Conservation (phyloP, 2,113 vertebrate genomes). For the Perca flavescens region DNA sequence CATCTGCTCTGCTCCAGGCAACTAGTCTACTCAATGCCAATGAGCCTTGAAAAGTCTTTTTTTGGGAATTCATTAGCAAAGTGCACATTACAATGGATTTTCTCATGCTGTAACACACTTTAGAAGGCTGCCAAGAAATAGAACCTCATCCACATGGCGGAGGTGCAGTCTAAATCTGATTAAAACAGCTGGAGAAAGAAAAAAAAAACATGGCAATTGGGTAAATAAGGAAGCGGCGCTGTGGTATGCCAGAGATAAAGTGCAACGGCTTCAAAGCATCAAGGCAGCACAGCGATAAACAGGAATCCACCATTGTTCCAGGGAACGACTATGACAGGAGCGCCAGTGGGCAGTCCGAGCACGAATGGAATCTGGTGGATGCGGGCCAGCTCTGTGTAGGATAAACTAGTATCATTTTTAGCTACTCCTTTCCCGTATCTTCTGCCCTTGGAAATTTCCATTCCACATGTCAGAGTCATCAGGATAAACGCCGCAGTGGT, state of each 20-base stretch:
- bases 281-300: slow-evolving; percentile 71
- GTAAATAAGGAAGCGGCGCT: slow-evolving; percentile 62
- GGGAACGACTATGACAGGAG: slow-evolving; percentile 70
- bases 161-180: slow-evolving; percentile 24
- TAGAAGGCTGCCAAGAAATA: slow-evolving; percentile 22
- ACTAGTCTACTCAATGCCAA: slow-evolving; percentile 2
- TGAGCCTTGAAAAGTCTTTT: slow-evolving; percentile 30
- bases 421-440: slow-evolving; percentile 55
- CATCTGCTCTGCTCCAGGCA: slow-evolving; percentile 16
- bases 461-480: slow-evolving; percentile 59
- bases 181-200: background rate
- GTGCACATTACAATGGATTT: slow-evolving; percentile 33
- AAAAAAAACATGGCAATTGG: slow-evolving; percentile 10
- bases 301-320: slow-evolving; percentile 82
- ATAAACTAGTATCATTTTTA: slow-evolving; percentile 58
- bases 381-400: slow-evolving; percentile 57
- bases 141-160: slow-evolving; percentile 4
- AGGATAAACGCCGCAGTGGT: slow-evolving; percentile 50
- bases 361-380: slow-evolving; percentile 75
- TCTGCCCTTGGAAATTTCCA: slow-evolving; percentile 73
- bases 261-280: slow-evolving; percentile 38
- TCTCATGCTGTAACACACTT: slow-evolving; percentile 8
- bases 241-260: slow-evolving; percentile 67
- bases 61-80: slow-evolving; percentile 40
- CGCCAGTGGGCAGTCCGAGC: slow-evolving; percentile 70